Base-by-base conservation (phyloP, 2,113 vertebrate species). In the Alouatta palliata region DNA sequence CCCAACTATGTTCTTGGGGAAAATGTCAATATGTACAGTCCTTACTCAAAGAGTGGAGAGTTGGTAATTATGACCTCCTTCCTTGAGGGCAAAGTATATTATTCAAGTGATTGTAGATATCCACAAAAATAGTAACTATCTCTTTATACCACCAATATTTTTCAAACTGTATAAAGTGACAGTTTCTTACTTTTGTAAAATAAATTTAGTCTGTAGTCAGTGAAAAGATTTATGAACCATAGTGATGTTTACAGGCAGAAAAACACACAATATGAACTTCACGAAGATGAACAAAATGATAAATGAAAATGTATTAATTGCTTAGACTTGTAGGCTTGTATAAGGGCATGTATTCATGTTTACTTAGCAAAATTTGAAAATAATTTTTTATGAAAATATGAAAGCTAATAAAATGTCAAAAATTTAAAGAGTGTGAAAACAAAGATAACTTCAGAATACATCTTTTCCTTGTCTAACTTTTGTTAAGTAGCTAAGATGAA, bases 221-320 rank as follows among this genome's bases (percentile, higher is more conserved):
- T 90, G 61, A 97, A 88, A 98, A 76, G 32, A 97, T 97, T 97
- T 98, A 96, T 94, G 95, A 97, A 75, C 17, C 12, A 54, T 95
- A 95, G 93, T 97, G 92, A 97, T 71, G 61, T 97, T 97, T 94
- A 96, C 56, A 96, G 95, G 56, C 94, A 87, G 90, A 97, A 83
- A 95, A 71, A 21, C 73, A 88, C 35, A 91, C 64, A 88, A 84
- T 32, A 81, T 96, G 64, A 96, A n/a, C 49, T 20, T 89, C 23
- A 7, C n/a, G 52, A 90, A 92, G 88, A 94, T 77, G 30, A 96
- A 66, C 37, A 40, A 76, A 43, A 92, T 83, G 86, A 97, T 89
- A 90, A 96, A 97, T 37, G 76, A 94, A 98, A 49, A 96, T 56
- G 14, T 54, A 84, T 56, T 17, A 3, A 80, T 82, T 83, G 45